Evolutionary conservation across 2,888 invertebrate species (phyloP).

Genomic region (Drosophila lutescens): DNA sequence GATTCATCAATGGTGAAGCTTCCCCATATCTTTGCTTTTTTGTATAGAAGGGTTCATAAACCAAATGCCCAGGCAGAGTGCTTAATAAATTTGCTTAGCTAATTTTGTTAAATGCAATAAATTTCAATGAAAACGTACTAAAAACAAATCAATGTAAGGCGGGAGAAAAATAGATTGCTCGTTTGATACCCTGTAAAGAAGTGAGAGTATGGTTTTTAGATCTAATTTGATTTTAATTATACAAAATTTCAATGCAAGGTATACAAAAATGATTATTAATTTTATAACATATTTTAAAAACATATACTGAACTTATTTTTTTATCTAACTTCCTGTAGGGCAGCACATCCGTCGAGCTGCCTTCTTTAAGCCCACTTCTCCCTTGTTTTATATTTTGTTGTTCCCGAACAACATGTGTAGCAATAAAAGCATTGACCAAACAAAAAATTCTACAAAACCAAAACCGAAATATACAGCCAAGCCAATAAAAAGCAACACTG

Average conservation of each 20-base stretch:
- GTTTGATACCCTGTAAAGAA: slow-evolving; percentile 14
- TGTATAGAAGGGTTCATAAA: slow-evolving; percentile 34
- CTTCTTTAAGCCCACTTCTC: slow-evolving; percentile 5
- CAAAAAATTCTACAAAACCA: slow-evolving; percentile 35
- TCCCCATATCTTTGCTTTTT: neutral
- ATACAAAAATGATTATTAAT: neutral
- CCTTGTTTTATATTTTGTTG: slow-evolving; percentile 57
- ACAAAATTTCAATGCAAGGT: no score
- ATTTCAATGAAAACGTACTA: slow-evolving; percentile 77
- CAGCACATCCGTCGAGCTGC: slow-evolving; percentile 3
- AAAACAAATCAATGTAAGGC: slow-evolving; percentile 55
- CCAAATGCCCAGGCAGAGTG: slow-evolving; percentile 54
- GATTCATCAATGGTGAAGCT: slow-evolving; percentile 68
- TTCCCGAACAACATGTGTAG: slow-evolving; percentile 72
- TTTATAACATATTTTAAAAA: neutral
- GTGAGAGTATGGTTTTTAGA: neutral
- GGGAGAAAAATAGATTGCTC: slow-evolving; percentile 25
- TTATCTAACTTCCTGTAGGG: neutral
- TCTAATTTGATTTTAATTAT: neutral
- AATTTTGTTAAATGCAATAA: slow-evolving; percentile 81
- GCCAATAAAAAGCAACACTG: slow-evolving; percentile 71
- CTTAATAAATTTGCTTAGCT: slow-evolving; percentile 81
- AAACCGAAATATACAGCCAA: slow-evolving; percentile 54
- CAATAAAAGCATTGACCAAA: slow-evolving; percentile 74
- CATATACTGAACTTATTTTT: neutral